Percentiles rank a stretch among this genome's conserved stretches.
Evolutionary conservation across 2,888 invertebrate species (phyloP).

Genomic region (Psylliodes chrysocephalus): DNA sequence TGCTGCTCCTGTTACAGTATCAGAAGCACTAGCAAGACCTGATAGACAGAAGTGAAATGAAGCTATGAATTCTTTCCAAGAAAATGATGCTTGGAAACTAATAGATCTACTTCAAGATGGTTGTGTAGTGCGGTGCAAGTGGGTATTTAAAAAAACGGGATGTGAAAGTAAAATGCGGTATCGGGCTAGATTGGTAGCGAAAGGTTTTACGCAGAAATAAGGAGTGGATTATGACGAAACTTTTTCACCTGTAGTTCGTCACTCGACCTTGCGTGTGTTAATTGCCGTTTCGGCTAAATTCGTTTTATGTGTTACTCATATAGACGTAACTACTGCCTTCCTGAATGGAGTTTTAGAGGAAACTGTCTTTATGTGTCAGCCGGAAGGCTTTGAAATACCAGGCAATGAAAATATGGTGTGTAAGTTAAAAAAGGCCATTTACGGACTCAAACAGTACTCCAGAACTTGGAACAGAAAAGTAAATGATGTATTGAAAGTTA

Average conservation of each 20-base stretch:
- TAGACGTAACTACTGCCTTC: no score
- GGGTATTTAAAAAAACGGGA: constrained; percentile 44
- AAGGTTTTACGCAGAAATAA: no score
- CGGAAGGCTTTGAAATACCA: constrained; percentile 41
- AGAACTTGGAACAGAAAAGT: no score
- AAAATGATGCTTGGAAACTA: constrained; percentile 41
- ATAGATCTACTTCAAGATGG: constrained; percentile 27
- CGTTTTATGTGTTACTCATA: constrained; percentile 37
- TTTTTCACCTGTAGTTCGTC: constrained; percentile 40
- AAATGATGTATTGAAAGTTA: no score
- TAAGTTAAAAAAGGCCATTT: constrained; percentile 38
- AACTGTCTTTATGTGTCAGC: constrained; percentile 40
- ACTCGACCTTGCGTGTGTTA: constrained; percentile 43
- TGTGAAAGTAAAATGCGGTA: constrained; percentile 42
- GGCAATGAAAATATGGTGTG: constrained; percentile 39
- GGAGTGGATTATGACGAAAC: no score
- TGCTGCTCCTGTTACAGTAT: constrained; percentile 27
- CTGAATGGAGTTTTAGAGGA: no score
- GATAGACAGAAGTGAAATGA: no score
- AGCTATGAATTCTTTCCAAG: constrained; percentile 34
- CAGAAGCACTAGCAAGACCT: constrained; percentile 38
- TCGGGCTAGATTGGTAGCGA: constrained; percentile 43
- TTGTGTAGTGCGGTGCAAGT: constrained; percentile 41
- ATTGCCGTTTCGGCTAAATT: constrained; percentile 44
- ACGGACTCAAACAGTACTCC: constrained; percentile 32